These are phyloP conservation scores for Tyrannus savana DNA, from an alignment of 2,113 vertebrate species.

Conservation along the genomic window DNA sequence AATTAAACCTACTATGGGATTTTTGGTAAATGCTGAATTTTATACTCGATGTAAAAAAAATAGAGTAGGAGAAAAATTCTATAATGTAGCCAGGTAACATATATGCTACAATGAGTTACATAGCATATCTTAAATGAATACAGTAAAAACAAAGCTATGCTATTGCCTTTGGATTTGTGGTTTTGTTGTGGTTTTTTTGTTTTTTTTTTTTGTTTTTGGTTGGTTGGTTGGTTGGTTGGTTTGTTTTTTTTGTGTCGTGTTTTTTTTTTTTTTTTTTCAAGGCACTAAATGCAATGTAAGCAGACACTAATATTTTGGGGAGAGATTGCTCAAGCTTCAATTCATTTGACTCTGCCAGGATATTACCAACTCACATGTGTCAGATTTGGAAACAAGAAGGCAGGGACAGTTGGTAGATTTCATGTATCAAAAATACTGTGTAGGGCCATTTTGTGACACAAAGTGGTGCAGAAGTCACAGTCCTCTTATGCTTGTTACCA, in stretches of 20 bases:
- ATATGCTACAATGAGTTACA: neutral
- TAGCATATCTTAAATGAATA: neutral
- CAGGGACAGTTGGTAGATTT: neutral
- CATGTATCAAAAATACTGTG: fast-evolving
- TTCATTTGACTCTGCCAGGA: neutral
- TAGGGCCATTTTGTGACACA: neutral
- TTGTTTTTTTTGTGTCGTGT: neutral
- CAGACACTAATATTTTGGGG: neutral
- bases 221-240: too few relatives aligned
- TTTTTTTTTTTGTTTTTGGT: neutral
- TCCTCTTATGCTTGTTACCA: neutral
- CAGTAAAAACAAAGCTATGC: neutral
- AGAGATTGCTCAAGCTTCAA: neutral
- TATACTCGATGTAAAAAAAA: neutral
- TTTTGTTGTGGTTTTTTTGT: neutral
- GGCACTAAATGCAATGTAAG: fast-evolving
- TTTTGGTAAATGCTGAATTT: neutral
- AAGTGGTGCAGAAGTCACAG: fast-evolving
- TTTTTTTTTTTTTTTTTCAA: neutral
- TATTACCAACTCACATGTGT: neutral
- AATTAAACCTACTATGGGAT: neutral
- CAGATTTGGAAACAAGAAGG: neutral
- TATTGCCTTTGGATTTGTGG: neutral
- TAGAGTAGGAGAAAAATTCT: neutral
- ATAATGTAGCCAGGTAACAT: neutral